Base-by-base conservation (phyloP, 2,113 vertebrate genomes). In the Spheniscus mendiculus region DNA sequence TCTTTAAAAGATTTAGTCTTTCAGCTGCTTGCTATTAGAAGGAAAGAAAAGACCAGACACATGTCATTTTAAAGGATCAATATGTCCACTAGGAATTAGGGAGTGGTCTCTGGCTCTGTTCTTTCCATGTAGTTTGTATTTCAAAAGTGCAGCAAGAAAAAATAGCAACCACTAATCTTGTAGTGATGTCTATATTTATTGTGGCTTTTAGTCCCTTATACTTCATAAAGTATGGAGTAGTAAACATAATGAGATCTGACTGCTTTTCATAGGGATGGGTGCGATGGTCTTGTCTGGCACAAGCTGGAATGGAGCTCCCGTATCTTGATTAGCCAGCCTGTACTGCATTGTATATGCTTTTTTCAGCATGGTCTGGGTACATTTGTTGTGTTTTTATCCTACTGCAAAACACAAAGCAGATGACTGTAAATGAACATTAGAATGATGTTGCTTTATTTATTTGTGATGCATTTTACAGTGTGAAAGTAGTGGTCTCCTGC, bases 31-130 rank as follows among this genome's bases (percentile, higher is more conserved):
- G 94, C 91, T 96, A 49, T 83, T 83, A 89, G 82, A 93, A 87
- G 65, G 79, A 96, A 96, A 97, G 97, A 97, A 98, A 97, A 94
- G 96, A 97, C 88, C 78, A 97, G 97, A 95, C 97, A 98, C 97
- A 95, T 98, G 98, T 98, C 97, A 97, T 90, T 96, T 97, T 96
- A 96, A 93, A 94, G 95, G 97, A 98, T 98, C 97, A 97, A 90
- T 97, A 98, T 97, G 97, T 98, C 98, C 97, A 97, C 97, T 98
- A 97, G 94, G 96, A 98, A 98, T 97, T 95, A 98, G 98, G 98
- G 98, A 98, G 98, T 98, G 98, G 98, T 97, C 98, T 97, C 89
- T 95, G 93, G 84, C 90, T 98, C 96, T 77, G 55, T 62, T 96
- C 94, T 96, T 49, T 34, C 69, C 50, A 44, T 85, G 80, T 91